A percentile compares a stretch with the other conserved stretches of the same genome.
Evolutionary conservation across 2,797 vertebrate species (phyloP).

Genomic region (Coendou prehensilis): DNA sequence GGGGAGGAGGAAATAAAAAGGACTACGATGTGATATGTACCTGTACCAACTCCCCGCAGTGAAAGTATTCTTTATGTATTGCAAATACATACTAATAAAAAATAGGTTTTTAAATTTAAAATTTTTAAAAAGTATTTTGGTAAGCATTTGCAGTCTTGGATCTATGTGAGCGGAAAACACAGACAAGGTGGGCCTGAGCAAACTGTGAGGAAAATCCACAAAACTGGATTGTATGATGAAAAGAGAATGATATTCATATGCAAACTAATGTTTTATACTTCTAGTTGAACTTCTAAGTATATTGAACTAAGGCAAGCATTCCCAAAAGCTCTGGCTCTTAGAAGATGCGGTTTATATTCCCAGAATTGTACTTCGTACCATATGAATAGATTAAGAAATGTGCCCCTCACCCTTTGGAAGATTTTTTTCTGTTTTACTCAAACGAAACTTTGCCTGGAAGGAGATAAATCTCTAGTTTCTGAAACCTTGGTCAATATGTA

Average conservation of each 20-base stretch:
- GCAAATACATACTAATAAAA: not conserved
- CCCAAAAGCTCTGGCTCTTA: constrained; percentile 5
- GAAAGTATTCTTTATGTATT: not conserved
- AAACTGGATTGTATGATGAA: constrained; percentile 14
- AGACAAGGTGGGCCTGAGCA: not conserved
- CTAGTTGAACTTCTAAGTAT: not conserved
- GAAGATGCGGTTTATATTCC: constrained; percentile 36
- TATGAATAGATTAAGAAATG: constrained; percentile 34
- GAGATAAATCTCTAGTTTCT: constrained; percentile 74
- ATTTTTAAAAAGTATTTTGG: not conserved
- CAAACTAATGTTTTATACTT: constrained; percentile 9
- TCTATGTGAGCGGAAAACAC: not conserved
- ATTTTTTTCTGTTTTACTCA: constrained; percentile 62
- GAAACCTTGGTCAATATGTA: constrained; percentile 72
- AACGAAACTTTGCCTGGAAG: constrained; percentile 64
- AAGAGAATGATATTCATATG: not conserved
- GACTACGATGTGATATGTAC: not conserved
- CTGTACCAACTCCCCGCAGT: not conserved
- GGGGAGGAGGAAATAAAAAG: not conserved
- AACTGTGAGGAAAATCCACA: not conserved
- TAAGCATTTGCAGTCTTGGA: constrained; percentile 37
- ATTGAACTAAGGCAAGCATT: constrained; percentile 40
- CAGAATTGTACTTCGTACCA: constrained; percentile 19
- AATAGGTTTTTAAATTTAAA: not conserved
- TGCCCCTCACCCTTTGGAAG: constrained; percentile 13